phyloP scores from a whole-genome alignment of 1,140 invertebrate species.

The Maconellicoccus hirsutus region DNA sequence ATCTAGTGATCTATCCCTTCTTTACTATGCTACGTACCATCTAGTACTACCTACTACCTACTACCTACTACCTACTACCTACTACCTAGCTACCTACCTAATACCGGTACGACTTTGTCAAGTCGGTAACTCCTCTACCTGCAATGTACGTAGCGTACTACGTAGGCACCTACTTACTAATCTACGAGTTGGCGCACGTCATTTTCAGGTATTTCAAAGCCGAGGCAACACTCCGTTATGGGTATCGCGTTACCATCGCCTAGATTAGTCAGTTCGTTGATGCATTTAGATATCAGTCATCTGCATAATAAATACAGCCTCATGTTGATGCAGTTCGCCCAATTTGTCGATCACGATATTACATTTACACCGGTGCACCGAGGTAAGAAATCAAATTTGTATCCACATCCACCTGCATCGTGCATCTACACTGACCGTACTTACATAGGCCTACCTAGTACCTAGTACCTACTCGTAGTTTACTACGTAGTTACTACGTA shows the following conservation, averaged over 20 bases:
- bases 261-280: constrained; percentile 65
- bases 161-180: no score
- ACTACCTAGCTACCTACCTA: no score
- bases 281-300: constrained; percentile 80
- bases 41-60: no score
- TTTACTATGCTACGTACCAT: no score
- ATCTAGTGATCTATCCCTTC: no score
- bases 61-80: no score
- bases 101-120: no score
- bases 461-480: no score
- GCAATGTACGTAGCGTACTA: no score
- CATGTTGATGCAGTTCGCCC: constrained; percentile 87
- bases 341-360: constrained; percentile 83
- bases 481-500: no score
- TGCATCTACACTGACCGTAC: neutral
- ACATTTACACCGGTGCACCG: constrained; percentile 84
- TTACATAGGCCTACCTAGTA: neutral
- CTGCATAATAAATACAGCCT: constrained; percentile 75
- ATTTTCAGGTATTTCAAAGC: constrained; percentile 53
- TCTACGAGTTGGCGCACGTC: no score
- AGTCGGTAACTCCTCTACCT: no score
- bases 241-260: constrained; percentile 66
- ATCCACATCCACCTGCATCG: neutral
- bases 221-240: constrained; percentile 55
- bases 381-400: constrained; percentile 37